A percentile compares a stretch with the other conserved stretches of the same genome.
Evolutionary conservation across 2,797 vertebrate species (phyloP).

Genomic region (Sebastes matsubarae): DNA sequence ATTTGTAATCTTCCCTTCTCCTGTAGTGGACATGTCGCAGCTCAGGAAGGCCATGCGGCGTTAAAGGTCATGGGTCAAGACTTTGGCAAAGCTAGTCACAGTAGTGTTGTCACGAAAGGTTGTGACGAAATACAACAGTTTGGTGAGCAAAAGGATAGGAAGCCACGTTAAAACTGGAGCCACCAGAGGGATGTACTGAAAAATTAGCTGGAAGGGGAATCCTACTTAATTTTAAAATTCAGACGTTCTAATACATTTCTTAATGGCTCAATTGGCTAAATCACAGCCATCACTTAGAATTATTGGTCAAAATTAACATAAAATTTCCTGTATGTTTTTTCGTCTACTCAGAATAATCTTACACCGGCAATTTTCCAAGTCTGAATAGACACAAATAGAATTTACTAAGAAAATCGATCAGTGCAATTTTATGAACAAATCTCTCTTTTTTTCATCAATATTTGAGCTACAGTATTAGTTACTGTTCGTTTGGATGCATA

Average conservation of each 20-base stretch:
- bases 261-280: not conserved
- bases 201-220: not conserved
- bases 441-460: not conserved
- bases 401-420: not conserved
- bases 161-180: not conserved
- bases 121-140: conserved; percentile 3
- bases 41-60: conserved; percentile 33
- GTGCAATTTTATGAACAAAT: not conserved
- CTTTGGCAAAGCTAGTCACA: conserved; percentile 5
- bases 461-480: conserved; percentile 10
- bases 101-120: conserved; percentile 1
- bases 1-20: conserved; percentile 54
- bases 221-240: not conserved
- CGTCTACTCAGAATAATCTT: not conserved
- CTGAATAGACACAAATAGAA: not conserved
- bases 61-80: conserved; percentile 40
- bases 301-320: not conserved
- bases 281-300: not conserved
- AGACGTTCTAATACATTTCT: not conserved
- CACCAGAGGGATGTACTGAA: not conserved
- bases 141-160: not conserved
- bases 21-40: conserved; percentile 44
- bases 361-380: not conserved
- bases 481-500: conserved; percentile 39
- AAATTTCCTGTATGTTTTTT: not conserved